phyloP scores from a whole-genome alignment of 2,797 vertebrate species.

The Knipowitschia caucasica region DNA sequence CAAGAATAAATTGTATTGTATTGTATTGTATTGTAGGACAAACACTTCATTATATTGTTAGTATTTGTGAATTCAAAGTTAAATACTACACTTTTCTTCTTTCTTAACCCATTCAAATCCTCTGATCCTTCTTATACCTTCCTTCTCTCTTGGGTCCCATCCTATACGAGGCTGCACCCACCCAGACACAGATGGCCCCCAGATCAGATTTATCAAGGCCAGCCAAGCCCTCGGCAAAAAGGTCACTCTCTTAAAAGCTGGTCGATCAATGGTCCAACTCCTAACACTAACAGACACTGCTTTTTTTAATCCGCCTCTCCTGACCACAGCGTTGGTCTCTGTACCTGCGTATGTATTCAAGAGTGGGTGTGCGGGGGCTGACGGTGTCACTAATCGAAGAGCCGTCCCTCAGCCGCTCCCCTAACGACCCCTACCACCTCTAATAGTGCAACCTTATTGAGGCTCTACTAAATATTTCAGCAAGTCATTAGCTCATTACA shows the following conservation, averaged over 20 bases:
- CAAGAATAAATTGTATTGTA: no score
- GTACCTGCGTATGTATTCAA: constrained; percentile 36
- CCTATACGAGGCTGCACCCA: constrained; percentile 54
- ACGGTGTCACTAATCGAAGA: constrained; percentile 71
- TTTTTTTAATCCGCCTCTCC: constrained; percentile 44
- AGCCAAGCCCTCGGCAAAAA: constrained; percentile 83
- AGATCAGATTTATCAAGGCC: constrained; percentile 91
- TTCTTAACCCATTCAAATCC: not conserved
- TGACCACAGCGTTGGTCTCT: constrained; percentile 40
- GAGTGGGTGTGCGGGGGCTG: constrained; percentile 38
- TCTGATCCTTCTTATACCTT: not conserved
- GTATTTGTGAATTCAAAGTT: no score
- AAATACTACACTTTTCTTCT: constrained; percentile 1
- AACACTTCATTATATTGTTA: no score
- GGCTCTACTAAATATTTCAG: constrained; percentile 81
- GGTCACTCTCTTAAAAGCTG: constrained; percentile 90
- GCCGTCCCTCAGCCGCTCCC: constrained; percentile 62
- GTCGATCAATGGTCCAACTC: constrained; percentile 82
- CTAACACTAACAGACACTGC: constrained; percentile 65
- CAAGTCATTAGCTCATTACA: constrained; percentile 80
- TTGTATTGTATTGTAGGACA: no score
- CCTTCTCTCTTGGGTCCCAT: constrained; percentile 68
- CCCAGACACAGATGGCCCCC: constrained; percentile 83
- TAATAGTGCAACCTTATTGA: constrained; percentile 66
- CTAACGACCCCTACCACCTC: constrained; percentile 68